phyloP scores from a whole-genome alignment of 2,888 invertebrate genomes.

The Lasioglossum pauxillum region DNA sequence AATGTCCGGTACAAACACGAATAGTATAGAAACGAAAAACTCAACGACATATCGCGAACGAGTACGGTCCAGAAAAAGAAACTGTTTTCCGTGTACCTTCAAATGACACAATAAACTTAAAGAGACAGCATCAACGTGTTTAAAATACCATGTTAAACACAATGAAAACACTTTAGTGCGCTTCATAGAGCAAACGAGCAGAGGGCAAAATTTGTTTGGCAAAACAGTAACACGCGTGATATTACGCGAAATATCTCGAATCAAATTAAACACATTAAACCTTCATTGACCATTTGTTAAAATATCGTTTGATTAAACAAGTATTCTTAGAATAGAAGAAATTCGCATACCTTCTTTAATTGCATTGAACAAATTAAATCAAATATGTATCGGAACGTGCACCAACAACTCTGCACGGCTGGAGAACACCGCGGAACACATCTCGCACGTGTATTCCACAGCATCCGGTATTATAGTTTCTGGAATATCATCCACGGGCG shows the following conservation, averaged over 20 bases:
- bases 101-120: slow-evolving; percentile 53
- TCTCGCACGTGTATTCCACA: slow-evolving; percentile 91
- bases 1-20: slow-evolving; percentile 44
- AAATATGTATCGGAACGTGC: slow-evolving; percentile 94
- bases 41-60: slow-evolving; percentile 28
- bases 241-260: slow-evolving; percentile 47
- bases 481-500: slow-evolving; percentile 84
- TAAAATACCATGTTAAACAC: slow-evolving; percentile 55
- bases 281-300: slow-evolving; percentile 50
- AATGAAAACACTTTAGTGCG: slow-evolving; percentile 44
- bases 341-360: slow-evolving; percentile 58
- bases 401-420: slow-evolving; percentile 90
- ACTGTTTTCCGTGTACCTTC: slow-evolving; percentile 24
- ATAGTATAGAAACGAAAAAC: slow-evolving; percentile 47
- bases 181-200: slow-evolving; percentile 62
- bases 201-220: slow-evolving; percentile 51
- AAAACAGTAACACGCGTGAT: slow-evolving; percentile 28
- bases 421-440: slow-evolving; percentile 92
- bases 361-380: slow-evolving; percentile 83
- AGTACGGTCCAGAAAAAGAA: slow-evolving; percentile 20
- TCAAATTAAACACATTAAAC: slow-evolving; percentile 56
- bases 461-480: slow-evolving; percentile 86
- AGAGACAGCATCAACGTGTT: slow-evolving; percentile 54
- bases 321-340: slow-evolving; percentile 65
- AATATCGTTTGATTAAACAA: slow-evolving; percentile 64